Evolutionary conservation across 2,113 vertebrate species (phyloP), one percentile per base, ranked within the genome.

Genomic region (Kobus ellipsiprymnus): DNA sequence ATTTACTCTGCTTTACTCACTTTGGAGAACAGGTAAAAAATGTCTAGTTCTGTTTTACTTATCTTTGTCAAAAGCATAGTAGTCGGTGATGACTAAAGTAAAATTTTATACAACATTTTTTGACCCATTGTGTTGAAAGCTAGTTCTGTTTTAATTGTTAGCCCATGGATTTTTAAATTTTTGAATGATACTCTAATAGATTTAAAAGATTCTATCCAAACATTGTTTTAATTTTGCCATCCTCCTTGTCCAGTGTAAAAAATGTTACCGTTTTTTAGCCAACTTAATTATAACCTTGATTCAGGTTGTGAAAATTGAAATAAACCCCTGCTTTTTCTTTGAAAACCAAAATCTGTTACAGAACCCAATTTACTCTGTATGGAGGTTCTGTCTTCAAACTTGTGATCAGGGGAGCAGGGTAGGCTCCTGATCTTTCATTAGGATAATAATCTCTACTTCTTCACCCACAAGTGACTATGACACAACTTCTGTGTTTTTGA

Each of bases 21-120:
- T 97, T 95, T 2, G 99, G 99, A 97, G 97, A 99, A 97, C 98
- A 99, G 99, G 99, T 99, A 97, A 84, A 57, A 23, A 77, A 25
- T 67, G 14, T 84, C 33, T 77, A 30, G 25, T 89, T 95, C 55
- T 87, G 6, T 95, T 92, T 80, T 91, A 77, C 30, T 1, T n/a
- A 12, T 40, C 33, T 94, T 94, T 89, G 44, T 90, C 52, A 80
- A 95, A 96, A 55, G 64, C 59, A 48, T n/a, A 40, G 48, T 46
- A 87, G 48, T n/a, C 30, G 13, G 12, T 95, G 27, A 74, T 6
- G 50, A 48, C 12, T 30, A 13, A 91, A 82, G 55, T 93, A 93
- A 88, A 94, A 64, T 29, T 93, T 86, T 92, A 74, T 77, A 78
- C 57, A 90, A 91, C 36, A n/a, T 62, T 67, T 52, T 71, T 96